phyloP scores from a whole-genome alignment of 1,140 invertebrate genomes.

The Drosophila willistoni region DNA sequence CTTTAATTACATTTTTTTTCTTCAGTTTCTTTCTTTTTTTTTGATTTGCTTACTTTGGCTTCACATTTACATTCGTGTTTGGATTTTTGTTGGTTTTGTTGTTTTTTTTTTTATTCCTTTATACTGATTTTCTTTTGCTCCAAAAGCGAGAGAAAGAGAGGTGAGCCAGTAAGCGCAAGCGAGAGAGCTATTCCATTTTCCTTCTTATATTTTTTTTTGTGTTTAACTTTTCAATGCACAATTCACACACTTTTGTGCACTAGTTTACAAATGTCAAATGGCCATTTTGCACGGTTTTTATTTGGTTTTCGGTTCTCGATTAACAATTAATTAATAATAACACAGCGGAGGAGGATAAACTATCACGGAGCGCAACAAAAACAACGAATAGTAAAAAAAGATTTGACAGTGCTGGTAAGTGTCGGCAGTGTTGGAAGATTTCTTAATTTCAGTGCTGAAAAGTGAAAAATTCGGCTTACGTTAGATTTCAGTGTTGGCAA shows the following conservation, averaged over 20 bases:
- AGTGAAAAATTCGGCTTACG: too few species aligned
- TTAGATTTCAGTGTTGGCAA: too few species aligned
- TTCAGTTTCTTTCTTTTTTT: conserved; percentile 35
- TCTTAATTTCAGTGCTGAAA: too few species aligned
- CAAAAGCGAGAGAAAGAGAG: conserved; percentile 22
- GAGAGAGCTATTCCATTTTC: conserved; percentile 38
- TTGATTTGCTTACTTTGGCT: conserved; percentile 66
- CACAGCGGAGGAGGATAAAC: conserved; percentile 13
- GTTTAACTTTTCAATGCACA: conserved; percentile 28
- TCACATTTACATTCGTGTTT: conserved; percentile 71
- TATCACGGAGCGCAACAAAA: conserved; percentile 23
- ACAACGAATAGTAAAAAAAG: conserved; percentile 14
- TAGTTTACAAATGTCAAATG: conserved; percentile 20
- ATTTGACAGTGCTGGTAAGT: not conserved
- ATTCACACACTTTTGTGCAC: conserved; percentile 27
- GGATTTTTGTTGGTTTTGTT: conserved; percentile 48
- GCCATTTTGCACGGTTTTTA: conserved; percentile 16
- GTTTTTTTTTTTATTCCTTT: conserved; percentile 63
- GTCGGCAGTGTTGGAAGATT: not conserved
- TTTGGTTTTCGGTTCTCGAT: not conserved
- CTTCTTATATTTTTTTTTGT: conserved; percentile 19
- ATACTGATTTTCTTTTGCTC: conserved; percentile 60
- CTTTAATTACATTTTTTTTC: conserved; percentile 58
- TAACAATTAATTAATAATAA: not conserved
- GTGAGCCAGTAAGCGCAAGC: conserved; percentile 15